These are phyloP conservation scores for Rhinopomastus cyanomelas DNA, from an alignment of 2,113 vertebrate species.

Conservation along the genomic window DNA sequence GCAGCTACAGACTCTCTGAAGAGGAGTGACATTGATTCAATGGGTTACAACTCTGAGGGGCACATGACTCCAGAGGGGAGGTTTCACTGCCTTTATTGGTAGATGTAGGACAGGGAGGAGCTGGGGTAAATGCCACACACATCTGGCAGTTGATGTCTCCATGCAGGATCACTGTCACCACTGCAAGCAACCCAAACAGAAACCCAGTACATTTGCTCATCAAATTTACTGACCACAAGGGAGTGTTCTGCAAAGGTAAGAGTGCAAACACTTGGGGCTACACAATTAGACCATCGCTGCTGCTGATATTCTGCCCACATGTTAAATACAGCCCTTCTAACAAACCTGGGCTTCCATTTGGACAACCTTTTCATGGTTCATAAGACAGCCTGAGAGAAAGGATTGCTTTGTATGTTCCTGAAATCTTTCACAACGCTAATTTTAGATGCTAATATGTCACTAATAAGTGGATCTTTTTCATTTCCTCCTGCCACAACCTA, in stretches of 20 bases:
- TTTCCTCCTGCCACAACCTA: background rate
- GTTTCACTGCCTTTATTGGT: background rate
- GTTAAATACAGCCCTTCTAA: background rate
- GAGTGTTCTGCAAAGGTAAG: background rate
- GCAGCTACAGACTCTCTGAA: background rate
- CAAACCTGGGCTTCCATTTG: background rate
- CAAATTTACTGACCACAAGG: background rate
- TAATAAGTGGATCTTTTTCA: background rate
- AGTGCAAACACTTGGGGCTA: background rate
- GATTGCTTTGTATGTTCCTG: background rate
- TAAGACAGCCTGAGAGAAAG: background rate
- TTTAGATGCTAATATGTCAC: background rate
- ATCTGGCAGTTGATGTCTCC: background rate
- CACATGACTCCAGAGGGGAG: accelerated
- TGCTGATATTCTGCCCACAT: background rate
- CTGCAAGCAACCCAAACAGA: background rate
- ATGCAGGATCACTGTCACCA: background rate
- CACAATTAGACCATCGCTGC: background rate
- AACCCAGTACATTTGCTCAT: background rate
- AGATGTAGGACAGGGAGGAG: background rate
- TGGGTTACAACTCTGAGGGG: background rate
- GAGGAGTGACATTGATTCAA: background rate
- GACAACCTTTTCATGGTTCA: background rate
- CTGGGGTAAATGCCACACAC: background rate
- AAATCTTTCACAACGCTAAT: background rate